Conservation (phyloP, 2,888 invertebrate genomes). For the Belgica antarctica region DNA sequence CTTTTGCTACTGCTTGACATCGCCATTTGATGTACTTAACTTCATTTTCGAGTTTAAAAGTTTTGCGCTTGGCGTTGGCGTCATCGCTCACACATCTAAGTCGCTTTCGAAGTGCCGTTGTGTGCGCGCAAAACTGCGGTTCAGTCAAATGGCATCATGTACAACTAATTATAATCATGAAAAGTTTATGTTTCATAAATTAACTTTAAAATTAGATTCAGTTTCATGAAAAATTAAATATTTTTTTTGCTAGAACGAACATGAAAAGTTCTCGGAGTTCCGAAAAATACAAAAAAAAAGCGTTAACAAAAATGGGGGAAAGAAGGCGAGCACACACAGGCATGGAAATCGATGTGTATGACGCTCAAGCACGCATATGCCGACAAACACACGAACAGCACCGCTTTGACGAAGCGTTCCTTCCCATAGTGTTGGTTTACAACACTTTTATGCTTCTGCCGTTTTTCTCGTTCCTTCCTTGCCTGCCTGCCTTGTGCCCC, state of each 20-base stretch:
- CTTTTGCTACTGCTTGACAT: no score
- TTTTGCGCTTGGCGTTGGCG: conserved; percentile 43
- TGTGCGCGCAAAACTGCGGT: no score
- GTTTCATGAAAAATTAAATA: no score
- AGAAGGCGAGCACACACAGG: not conserved
- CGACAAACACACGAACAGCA: conserved; percentile 25
- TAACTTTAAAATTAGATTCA: no score
- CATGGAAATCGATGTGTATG: conserved; percentile 14
- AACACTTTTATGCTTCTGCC: conserved; percentile 17
- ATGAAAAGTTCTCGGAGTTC: no score
- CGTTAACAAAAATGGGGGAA: conserved; percentile 7
- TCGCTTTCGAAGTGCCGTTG: not conserved
- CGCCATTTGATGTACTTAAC: not conserved
- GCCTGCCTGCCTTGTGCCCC: no score
- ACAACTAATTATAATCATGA: no score
- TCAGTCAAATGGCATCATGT: conserved; percentile 17
- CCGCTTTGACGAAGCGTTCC: not conserved
- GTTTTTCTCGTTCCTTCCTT: not conserved
- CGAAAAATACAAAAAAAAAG: not conserved
- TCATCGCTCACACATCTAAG: conserved; percentile 29
- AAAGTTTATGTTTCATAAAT: no score
- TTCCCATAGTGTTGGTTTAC: conserved; percentile 13
- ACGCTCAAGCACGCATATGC: conserved; percentile 32
- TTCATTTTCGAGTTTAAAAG: conserved; percentile 17
- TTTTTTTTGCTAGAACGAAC: no score